Percentiles rank a stretch among this genome's conserved stretches.
phyloP scores from a whole-genome alignment of 2,797 vertebrate genomes.

The Buphagus erythrorhynchus region DNA sequence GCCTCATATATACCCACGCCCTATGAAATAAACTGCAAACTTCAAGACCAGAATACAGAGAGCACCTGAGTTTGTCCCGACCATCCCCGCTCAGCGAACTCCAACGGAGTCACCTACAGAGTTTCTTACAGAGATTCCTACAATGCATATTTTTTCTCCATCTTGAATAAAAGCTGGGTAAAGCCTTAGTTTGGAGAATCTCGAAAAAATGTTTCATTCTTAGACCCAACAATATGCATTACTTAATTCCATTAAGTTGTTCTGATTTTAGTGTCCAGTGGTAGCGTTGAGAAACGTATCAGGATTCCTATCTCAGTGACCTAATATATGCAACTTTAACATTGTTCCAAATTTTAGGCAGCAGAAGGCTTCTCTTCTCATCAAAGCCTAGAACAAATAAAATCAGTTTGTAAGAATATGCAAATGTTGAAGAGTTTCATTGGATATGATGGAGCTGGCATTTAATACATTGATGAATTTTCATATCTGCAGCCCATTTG shows the following conservation, averaged over 20 bases:
- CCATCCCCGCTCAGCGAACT: too few species aligned
- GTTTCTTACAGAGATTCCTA: too few species aligned
- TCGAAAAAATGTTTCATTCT: not conserved
- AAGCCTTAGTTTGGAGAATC: not conserved
- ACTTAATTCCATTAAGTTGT: not conserved
- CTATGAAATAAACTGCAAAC: too few species aligned
- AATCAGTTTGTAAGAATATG: not conserved
- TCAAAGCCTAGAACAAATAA: not conserved
- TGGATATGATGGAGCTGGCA: accelerated
- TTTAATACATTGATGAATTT: not conserved
- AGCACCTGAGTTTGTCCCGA: too few species aligned
- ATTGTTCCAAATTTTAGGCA: not conserved
- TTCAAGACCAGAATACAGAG: too few species aligned
- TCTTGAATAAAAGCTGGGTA: not conserved
- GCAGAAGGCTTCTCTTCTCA: not conserved
- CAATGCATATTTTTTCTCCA: not conserved
- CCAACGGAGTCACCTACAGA: too few species aligned
- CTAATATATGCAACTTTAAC: not conserved
- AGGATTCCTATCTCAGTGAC: not conserved
- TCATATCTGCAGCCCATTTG: not conserved
- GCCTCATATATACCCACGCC: too few species aligned
- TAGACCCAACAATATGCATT: not conserved
- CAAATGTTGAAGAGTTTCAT: not conserved
- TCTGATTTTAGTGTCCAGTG: not conserved
- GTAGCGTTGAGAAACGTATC: not conserved